These are phyloP conservation scores for Siniperca undulata DNA, from an alignment of 2,797 vertebrate species.

Conservation along the genomic window DNA sequence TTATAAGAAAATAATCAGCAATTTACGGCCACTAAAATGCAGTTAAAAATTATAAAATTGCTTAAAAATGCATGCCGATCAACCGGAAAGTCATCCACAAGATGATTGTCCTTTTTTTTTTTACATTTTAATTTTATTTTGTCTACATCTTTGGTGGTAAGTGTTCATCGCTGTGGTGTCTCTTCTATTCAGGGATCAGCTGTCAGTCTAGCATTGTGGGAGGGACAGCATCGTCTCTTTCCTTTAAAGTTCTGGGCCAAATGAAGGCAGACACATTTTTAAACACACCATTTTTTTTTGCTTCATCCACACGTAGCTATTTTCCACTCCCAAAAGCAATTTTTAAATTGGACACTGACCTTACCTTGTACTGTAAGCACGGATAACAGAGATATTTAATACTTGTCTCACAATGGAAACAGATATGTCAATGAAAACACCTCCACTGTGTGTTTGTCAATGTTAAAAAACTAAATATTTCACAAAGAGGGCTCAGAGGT, in stretches of 20 bases:
- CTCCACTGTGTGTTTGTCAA: background rate
- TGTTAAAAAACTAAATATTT: no score
- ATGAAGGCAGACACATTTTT: background rate
- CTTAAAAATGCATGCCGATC: background rate
- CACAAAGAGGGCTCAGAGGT: no score
- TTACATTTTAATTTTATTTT: background rate
- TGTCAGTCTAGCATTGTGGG: background rate
- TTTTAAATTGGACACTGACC: background rate
- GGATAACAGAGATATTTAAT: background rate
- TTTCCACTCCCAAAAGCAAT: background rate
- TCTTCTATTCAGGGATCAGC: background rate
- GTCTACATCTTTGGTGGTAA: background rate
- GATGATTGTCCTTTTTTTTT: background rate
- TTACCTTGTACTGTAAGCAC: background rate
- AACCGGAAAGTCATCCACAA: background rate
- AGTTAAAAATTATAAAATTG: background rate
- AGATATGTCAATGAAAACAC: background rate
- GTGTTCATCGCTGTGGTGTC: background rate
- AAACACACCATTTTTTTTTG: no score
- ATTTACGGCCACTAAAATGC: background rate
- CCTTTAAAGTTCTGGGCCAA: background rate
- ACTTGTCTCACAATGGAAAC: background rate
- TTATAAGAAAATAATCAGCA: background rate
- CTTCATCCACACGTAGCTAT: background rate
- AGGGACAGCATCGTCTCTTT: background rate